These are phyloP conservation scores for Edolisoma coerulescens DNA, from an alignment of 2,113 vertebrate species.

Conservation along the genomic window DNA sequence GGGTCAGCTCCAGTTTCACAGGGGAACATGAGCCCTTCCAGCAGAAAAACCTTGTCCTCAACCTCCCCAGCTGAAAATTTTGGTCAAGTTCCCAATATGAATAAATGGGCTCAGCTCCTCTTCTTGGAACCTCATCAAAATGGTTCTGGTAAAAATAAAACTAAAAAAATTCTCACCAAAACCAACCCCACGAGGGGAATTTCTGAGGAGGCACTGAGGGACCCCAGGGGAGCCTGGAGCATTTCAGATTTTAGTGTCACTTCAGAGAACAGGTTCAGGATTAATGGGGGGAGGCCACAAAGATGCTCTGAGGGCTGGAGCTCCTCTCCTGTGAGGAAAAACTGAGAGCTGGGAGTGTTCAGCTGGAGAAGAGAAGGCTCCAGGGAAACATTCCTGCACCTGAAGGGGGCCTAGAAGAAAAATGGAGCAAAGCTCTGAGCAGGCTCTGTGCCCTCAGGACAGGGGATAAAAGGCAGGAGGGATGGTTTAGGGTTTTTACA, in stretches of 20 bases:
- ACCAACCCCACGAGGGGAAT: not conserved
- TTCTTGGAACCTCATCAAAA: not conserved
- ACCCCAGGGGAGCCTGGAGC: not conserved
- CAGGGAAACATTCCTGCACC: not conserved
- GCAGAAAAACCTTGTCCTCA: not conserved
- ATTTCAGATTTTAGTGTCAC: not conserved
- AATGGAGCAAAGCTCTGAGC: not conserved
- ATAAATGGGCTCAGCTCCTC: not conserved
- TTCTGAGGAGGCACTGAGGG: not conserved
- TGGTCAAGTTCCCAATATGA: fast-evolving
- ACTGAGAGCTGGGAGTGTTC: not conserved
- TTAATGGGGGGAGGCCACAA: not conserved
- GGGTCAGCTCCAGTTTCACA: not conserved
- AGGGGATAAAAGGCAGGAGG: not conserved
- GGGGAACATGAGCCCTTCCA: not conserved
- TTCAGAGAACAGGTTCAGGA: not conserved
- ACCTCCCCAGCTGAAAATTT: not conserved
- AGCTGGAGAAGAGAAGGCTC: not conserved
- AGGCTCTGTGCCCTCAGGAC: not conserved
- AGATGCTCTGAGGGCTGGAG: not conserved
- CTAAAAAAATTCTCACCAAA: not conserved
- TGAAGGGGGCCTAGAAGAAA: too few relatives aligned
- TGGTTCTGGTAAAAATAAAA: not conserved
- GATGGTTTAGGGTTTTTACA: not conserved
- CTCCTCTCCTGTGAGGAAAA: not conserved